Base-by-base conservation (phyloP, 2,113 vertebrate genomes). In the Paedocypris sp. region DNA sequence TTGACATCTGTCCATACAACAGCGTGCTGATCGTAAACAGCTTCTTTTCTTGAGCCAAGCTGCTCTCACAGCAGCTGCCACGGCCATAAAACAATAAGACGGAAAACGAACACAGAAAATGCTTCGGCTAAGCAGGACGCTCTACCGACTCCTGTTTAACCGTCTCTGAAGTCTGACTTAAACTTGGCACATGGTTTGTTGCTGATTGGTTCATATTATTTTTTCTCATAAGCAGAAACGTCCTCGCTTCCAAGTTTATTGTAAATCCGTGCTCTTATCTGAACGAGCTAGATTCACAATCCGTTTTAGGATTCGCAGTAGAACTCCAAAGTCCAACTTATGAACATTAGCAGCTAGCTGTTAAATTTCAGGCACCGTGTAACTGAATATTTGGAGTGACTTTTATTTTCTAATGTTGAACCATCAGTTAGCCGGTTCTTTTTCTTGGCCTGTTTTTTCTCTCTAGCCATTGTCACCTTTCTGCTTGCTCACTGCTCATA, bases 1-100 rank as follows among this genome's bases (percentile, higher is more conserved):
- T 70, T 76, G 82, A 77, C 79, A 77, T 76, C 75, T 75, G 72
- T 70, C 70, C 76, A 75, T 72, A 71, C 67, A 77, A 68, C 73
- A 62, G 76, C 45, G 64, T 72, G 73, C 78, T 80, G 76, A 73
- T 77, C 64, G 57, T 39, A 33, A 73, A 68, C 71, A 60, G 54
- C 64, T 71, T 50, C 49, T 57, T 48, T 51, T 67, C 47, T 32
- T 5, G 35, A 53, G 50, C 50, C 43, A 60, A 58, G 48, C 49
- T 49, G 43, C 50, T 41, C 47, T 16, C 59, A 6, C 51, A 35
- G 23, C 54, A 58, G 54, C 4, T 49, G 64, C 54, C 7, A 26
- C 16, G 36, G 39, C 15, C 54, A 58, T 58, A 58, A 58, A 58
- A 58, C 54, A 58, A 58, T 43, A 20, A 58, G 39, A 58, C 26